Evolutionary conservation across 2,113 vertebrate species (phyloP), one percentile per base, ranked within the genome.

Genomic region (Promerops cafer): DNA sequence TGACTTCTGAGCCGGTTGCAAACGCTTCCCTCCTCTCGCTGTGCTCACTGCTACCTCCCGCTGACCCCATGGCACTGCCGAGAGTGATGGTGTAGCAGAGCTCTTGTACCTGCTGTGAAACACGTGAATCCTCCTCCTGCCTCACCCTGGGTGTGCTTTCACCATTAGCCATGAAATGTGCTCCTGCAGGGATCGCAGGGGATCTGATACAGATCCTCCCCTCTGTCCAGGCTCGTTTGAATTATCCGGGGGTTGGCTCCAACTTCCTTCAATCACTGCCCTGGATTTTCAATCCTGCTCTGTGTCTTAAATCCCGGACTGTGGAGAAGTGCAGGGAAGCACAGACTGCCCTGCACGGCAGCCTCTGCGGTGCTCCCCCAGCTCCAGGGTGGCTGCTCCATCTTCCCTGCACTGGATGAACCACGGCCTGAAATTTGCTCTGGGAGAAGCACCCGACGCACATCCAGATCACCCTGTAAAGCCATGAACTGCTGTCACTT

Each of bases 231-330:
- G 24, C 39, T 64, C 7, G 0, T n/a, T 39, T 54, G 1, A 2
- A 0, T 70, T 37, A 26, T 8, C 49, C 0, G 0, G 31, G 2
- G 2, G 6, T 9, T 56, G 60, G n/a, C 54, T 71, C 10, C 14
- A 4, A 4, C 39, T 7, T 27, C 11, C 28, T 68, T 21, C 71
- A 12, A 0, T 22, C 11, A 0, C 76, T 60, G 70, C n/a, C 42
- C 35, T 30, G 39, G 39, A n/a, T n/a, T n/a, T n/a, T n/a, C n/a
- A n/a, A n/a, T 24, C 20, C 69, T 1, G 1, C 26, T 75, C 65
- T 64, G 45, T n/a, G 3, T 56, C 79, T 79, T 50, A n/a, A 68
- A 12, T 19, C 60, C 88, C 39, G 0, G 0, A 2, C 20, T 0
- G 1, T 1, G 17, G 54, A 22, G 33, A 56, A 68, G 45, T 0